phyloP scores from a whole-genome alignment of 2,888 invertebrate species.

The Hofmannophila pseudospretella region DNA sequence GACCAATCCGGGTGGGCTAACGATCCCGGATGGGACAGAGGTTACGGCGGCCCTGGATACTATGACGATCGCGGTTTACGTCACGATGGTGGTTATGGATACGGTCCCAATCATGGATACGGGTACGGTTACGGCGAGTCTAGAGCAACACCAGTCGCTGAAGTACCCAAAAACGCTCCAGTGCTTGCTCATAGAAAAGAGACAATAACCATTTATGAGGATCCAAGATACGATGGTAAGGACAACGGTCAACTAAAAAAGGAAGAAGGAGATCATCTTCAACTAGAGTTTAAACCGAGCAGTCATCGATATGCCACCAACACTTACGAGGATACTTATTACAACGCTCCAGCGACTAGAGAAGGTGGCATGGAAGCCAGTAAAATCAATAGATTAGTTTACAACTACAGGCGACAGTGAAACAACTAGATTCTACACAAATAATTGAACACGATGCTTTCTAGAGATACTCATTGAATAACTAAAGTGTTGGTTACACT shows the following conservation, averaged over 20 bases:
- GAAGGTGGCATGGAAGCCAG: constrained; percentile 59
- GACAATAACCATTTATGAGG: constrained; percentile 73
- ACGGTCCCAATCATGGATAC: constrained; percentile 57
- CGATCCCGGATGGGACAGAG: constrained; percentile 39
- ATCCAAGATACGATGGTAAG: constrained; percentile 63
- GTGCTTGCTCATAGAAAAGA: constrained; percentile 61
- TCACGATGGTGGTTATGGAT: constrained; percentile 61
- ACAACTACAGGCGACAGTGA: constrained; percentile 66
- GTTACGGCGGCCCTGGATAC: constrained; percentile 61
- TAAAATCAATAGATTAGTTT: constrained; percentile 71
- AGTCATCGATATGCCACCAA: constrained; percentile 53
- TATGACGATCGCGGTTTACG: constrained; percentile 60
- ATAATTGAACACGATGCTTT: constrained; percentile 25
- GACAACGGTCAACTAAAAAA: constrained; percentile 54
- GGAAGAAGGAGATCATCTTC: constrained; percentile 61
- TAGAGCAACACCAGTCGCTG: constrained; percentile 47
- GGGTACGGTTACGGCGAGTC: constrained; percentile 64
- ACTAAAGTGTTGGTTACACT: constrained; percentile 10
- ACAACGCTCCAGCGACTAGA: constrained; percentile 38
- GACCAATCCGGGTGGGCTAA: constrained; percentile 39
- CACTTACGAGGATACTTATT: constrained; percentile 64
- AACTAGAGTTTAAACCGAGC: constrained; percentile 65
- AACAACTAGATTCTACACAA: constrained; percentile 9
- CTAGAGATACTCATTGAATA: constrained; percentile 42
- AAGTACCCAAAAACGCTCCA: constrained; percentile 52